Evolutionary conservation across 2,888 invertebrate species (phyloP), one percentile per base, ranked within the genome.

Genomic region (Sinotaia quadrata): DNA sequence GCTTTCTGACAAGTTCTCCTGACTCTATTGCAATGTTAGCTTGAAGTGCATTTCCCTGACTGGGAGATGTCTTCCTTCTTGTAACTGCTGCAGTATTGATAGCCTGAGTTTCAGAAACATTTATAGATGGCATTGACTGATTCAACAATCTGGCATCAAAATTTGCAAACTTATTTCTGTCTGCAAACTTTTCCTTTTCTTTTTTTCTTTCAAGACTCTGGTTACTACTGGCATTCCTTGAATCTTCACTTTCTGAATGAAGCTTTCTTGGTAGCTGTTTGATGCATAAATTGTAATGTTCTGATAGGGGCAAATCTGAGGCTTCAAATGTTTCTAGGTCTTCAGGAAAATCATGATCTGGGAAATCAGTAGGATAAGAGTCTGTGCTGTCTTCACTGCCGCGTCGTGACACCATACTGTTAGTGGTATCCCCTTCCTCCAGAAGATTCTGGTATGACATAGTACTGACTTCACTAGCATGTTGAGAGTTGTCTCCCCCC

Each of bases 401-500:
- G 49, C 79, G 76, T 24, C 83, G 71, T 12, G 82, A 83, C 31
- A 80, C 61, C 68, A 81, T 76, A 12, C 73, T 72, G 36, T 69
- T 52, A 31, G 76, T 74, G 18, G 68, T 59, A n/a, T 81, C 79
- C 2, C 78, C 79, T 54, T 84, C 84, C 49, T 84, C 84, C 24
- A 84, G 69, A n/a, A 84, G 75, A 71, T 83, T 84, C 72, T 84
- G 84, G 57, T 84, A 84, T 0, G 86, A 86, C 12, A 87, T 71
- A 31, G 85, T 84, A 60, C 86, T 85, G 18, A 87, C 82, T 72
- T 87, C 87, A 78, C 86, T 86, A 4, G 85, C 83, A 65, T 84
- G 84, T 60, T 85, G 78, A 7, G 86, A 86, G 71, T 82, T 83
- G 41, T 83, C 84, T 49, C 86, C 87, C 59, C 86, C 85, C 54